phyloP scores from a whole-genome alignment of 2,113 vertebrate genomes.

The Mustela lutreola region DNA sequence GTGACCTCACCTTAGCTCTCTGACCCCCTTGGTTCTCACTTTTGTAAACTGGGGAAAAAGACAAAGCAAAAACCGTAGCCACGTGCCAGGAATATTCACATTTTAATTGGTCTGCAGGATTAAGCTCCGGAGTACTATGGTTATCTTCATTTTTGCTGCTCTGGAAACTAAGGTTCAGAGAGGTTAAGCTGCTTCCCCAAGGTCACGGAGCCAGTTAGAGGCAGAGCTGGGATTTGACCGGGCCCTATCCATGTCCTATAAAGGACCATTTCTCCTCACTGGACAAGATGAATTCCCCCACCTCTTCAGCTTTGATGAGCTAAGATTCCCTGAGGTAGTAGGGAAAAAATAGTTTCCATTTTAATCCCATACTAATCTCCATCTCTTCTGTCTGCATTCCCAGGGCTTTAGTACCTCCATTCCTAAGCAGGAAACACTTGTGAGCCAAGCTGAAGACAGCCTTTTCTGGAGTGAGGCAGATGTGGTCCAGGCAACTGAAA shows the following conservation, averaged over 20 bases:
- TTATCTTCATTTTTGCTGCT: background rate
- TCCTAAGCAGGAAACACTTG: conserved; percentile 83
- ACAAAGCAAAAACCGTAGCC: background rate
- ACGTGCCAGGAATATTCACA: background rate
- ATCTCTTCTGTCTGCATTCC: conserved; percentile 67
- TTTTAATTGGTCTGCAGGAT: background rate
- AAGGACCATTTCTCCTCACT: background rate
- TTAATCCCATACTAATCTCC: conserved; percentile 24
- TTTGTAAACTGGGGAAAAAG: background rate
- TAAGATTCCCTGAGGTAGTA: background rate
- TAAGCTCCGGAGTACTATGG: background rate
- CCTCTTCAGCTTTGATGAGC: background rate
- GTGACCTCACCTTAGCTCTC: background rate
- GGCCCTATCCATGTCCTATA: background rate
- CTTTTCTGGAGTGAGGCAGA: conserved; percentile 87
- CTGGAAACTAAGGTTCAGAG: background rate
- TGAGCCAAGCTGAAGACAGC: conserved; percentile 61
- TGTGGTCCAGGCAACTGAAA: conserved; percentile 84
- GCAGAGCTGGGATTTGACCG: background rate
- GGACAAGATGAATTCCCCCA: background rate
- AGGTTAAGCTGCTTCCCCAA: background rate
- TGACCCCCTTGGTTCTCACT: background rate
- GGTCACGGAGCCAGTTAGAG: background rate
- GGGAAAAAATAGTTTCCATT: background rate
- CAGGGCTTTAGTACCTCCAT: conserved; percentile 76